These are phyloP conservation scores for Tricholauxania praeusta DNA, from an alignment of 2,888 invertebrate genomes.

Conservation along the genomic window DNA sequence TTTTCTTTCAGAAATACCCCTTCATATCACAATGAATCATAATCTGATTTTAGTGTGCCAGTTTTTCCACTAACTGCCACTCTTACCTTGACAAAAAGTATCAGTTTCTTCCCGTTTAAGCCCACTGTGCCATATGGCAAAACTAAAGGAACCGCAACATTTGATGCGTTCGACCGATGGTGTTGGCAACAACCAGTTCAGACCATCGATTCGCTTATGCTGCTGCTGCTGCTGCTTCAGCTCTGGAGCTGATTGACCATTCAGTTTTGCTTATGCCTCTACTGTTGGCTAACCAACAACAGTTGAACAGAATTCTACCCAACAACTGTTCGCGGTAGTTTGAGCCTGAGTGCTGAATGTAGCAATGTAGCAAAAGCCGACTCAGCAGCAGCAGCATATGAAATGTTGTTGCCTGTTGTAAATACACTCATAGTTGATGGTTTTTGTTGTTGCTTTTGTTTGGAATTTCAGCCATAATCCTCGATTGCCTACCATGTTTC, in stretches of 20 bases:
- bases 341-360: no score
- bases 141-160: not conserved
- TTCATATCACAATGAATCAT: no score
- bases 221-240: not conserved
- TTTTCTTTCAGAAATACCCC: no score
- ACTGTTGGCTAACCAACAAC: not conserved
- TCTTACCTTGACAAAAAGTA: no score
- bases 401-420: not conserved
- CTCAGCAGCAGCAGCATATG: slow-evolving; percentile 1
- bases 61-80: no score
- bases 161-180: not conserved
- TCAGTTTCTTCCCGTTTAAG: no score
- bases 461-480: slow-evolving; percentile 21
- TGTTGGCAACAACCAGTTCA: slow-evolving; percentile 1
- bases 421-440: not conserved
- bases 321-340: no score
- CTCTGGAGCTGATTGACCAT: slow-evolving; percentile 8
- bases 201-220: not conserved
- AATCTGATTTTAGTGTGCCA: no score
- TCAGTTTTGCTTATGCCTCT: not conserved
- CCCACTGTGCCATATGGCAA: no score
- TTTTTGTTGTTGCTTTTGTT: slow-evolving; percentile 12
- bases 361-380: no score
- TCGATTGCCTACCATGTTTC: slow-evolving; percentile 25
- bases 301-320: no score